A percentile compares a stretch with the other conserved stretches of the same genome.
These are phyloP conservation scores for Hydractinia echinata DNA, from an alignment of 30 jellyfish, hydroid and myxozoan genomes.

Conservation along the genomic window DNA sequence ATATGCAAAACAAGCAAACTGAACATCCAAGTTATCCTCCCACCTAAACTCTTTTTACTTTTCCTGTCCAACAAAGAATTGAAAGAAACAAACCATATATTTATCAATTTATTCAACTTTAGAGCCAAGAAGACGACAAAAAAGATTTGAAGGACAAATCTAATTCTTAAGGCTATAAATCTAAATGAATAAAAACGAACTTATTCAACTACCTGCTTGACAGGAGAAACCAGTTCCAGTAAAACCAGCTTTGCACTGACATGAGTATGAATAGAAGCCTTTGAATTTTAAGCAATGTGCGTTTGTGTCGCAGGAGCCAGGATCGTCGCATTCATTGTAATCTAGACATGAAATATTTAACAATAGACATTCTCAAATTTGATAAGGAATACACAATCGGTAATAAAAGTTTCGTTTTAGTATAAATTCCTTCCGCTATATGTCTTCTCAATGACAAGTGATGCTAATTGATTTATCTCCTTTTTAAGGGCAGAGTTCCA, in stretches of 20 bases:
- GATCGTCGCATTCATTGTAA: conserved; percentile 12
- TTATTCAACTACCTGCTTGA: background rate
- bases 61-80: no score
- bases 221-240: conserved; percentile 6
- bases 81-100: no score
- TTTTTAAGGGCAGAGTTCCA: background rate
- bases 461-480: background rate
- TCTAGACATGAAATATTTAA: background rate
- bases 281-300: conserved; percentile 1
- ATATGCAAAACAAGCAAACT: no score
- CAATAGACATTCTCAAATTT: background rate
- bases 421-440: background rate
- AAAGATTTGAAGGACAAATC: no score
- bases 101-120: no score
- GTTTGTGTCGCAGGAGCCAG: background rate
- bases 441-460: no score
- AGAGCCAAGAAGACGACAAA: no score
- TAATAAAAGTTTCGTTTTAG: background rate
- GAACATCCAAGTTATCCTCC: no score
- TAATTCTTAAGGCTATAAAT: no score
- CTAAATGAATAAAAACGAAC: no score
- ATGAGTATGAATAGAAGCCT: background rate
- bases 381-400: background rate
- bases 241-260: background rate
- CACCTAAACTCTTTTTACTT: no score